Base-by-base conservation (phyloP, 2,113 vertebrate species). In the Falcunculus frontatus region DNA sequence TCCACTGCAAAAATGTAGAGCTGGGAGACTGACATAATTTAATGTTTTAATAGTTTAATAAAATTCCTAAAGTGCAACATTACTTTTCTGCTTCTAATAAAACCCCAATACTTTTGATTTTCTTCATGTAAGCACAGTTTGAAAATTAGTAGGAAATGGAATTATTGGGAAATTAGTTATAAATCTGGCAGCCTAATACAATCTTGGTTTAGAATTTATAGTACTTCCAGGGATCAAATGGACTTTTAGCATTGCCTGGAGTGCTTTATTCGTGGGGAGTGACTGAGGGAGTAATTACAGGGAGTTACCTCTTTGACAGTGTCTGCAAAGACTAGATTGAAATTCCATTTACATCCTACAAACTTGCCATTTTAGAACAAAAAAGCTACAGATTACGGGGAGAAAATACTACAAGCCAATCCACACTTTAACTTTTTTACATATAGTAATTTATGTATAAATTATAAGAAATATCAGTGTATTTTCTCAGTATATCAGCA, bases 281-380 rank as follows among this genome's bases (percentile, higher is more conserved):
- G 97, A 98, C 93, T 97, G 97, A 97, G 93, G 94, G 97, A 97
- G 95, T 97, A 97, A 98, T 98, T 97, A 96, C 81, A 96, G 89
- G 72, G 60, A 92, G 84, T 84, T 92, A 64, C 90, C 76, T 94
- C 90, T 96, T 89, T 87, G 81, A 94, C 81, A 91, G 79, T 82
- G 56, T 93, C 93, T 97, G 93, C 95, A 97, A 98, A 96, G 87
- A 93, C 55, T 32, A 82, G 85, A 97, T 97, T 97, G 95, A 96
- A 97, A 97, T 97, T 93, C 88, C 77, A 84, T 96, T 96, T 95
- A 80, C 57, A 90, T 80, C 70, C 65, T 82, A 90, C 89, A 95
- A 97, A 95, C 94, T 77, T 93, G 80, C 63, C 53, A 37, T 88
- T 94, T 97, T 90, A 85, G 90, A 96, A 95, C 16, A n/a, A 26